phyloP scores from a whole-genome alignment of 2,113 vertebrate genomes.

The Chloropsis cyanopogon region DNA sequence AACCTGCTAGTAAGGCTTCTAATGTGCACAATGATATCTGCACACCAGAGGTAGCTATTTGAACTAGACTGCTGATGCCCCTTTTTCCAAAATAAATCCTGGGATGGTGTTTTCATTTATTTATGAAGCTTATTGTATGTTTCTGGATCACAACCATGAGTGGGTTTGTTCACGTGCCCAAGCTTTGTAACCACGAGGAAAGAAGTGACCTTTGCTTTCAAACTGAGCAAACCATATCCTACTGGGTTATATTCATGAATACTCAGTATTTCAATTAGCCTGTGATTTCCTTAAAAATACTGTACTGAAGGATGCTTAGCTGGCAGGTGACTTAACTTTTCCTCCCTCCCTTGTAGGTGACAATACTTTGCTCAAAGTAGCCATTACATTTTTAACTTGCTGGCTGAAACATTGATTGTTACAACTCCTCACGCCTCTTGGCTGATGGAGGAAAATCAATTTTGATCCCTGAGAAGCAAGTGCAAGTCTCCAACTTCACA shows the following conservation, averaged over 20 bases:
- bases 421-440: not conserved
- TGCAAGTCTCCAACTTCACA: slow-evolving; percentile 23
- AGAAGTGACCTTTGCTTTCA: not conserved
- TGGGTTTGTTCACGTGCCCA: not conserved
- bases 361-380: not conserved
- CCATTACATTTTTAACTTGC: not conserved
- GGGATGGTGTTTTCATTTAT: not conserved
- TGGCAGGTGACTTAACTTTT: not conserved
- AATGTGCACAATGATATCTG: not conserved
- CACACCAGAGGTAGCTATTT: not conserved
- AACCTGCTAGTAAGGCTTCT: not conserved
- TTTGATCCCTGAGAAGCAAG: slow-evolving; percentile 55
- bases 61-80: not conserved
- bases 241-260: not conserved
- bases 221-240: not conserved
- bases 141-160: not conserved
- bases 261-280: not conserved
- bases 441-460: slow-evolving; percentile 23
- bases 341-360: not conserved
- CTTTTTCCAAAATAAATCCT: not conserved
- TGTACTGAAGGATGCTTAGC: not conserved
- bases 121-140: not conserved
- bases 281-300: not conserved
- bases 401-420: slow-evolving; percentile 6
- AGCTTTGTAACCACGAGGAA: not conserved